These are phyloP conservation scores for Brotula barbata DNA, from an alignment of 2,797 vertebrate species.

Conservation along the genomic window DNA sequence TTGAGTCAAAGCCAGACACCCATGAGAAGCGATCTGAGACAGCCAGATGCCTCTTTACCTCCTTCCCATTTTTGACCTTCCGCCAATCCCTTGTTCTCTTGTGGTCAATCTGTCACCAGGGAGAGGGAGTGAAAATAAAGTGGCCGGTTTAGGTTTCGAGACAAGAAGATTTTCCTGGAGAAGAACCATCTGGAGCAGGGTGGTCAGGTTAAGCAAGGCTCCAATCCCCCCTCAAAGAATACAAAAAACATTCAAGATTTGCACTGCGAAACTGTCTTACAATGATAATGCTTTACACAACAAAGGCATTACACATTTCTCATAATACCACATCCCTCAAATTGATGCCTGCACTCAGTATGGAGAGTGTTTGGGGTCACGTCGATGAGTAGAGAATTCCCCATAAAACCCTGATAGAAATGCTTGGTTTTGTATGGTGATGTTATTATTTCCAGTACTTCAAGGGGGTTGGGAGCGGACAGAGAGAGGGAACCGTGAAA, in stretches of 20 bases:
- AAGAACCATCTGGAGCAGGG: constrained; percentile 17
- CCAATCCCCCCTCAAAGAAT: constrained; percentile 11
- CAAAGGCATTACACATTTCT: constrained; percentile 19
- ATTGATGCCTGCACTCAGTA: constrained; percentile 35
- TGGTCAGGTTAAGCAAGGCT: constrained; percentile 11
- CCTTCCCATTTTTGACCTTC: constrained; percentile 12
- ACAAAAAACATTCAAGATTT: constrained; percentile 18
- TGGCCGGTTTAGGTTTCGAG: constrained; percentile 45
- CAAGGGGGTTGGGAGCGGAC: constrained; percentile 26
- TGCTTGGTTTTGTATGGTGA: constrained; percentile 45
- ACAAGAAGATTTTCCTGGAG: constrained; percentile 26
- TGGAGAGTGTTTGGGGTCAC: constrained; percentile 38
- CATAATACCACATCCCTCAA: constrained; percentile 31
- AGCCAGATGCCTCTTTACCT: constrained; percentile 31
- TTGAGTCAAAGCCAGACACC: constrained; percentile 41
- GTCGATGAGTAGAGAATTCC: constrained; percentile 46
- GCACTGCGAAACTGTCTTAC: constrained; percentile 17
- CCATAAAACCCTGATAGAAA: constrained; percentile 7
- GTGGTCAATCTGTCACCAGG: constrained; percentile 47
- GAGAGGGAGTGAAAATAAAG: constrained; percentile 37
- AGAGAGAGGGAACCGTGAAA: constrained; percentile 20
- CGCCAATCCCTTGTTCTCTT: constrained; percentile 7
- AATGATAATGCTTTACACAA: constrained; percentile 7
- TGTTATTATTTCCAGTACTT: constrained; percentile 45
- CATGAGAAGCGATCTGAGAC: constrained; percentile 14